These are phyloP conservation scores for Caenorhabditis tropicalis DNA, from an alignment of 1,140 invertebrate species.

Conservation along the genomic window DNA sequence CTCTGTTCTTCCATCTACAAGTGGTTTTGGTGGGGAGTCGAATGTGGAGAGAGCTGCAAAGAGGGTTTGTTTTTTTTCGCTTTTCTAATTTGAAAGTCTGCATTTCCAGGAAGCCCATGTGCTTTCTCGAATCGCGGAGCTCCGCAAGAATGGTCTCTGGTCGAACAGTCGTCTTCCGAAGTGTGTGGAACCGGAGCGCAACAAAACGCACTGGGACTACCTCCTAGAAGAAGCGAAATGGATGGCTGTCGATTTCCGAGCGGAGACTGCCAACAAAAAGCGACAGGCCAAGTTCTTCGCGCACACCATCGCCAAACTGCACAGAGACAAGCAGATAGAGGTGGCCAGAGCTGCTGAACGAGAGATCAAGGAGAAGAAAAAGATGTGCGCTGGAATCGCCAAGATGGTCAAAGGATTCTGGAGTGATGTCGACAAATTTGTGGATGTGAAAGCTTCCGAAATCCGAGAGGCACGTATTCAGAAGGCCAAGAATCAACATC, in stretches of 20 bases:
- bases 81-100: too few relatives aligned
- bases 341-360: conserved; percentile 35
- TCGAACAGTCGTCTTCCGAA: conserved; percentile 59
- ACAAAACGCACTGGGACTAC: conserved; percentile 90
- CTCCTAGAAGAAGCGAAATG: conserved; percentile 97
- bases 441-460: conserved; percentile 63
- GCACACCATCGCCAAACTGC: not conserved
- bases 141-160: conserved; percentile 67
- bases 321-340: conserved; percentile 20
- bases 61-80: not conserved
- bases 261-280: conserved; percentile 97
- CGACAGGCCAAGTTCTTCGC: conserved; percentile 86
- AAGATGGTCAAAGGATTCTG: conserved; percentile 94
- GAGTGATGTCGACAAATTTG: conserved; percentile 73
- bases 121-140: conserved; percentile 53
- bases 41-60: conserved; percentile 19
- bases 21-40: not conserved
- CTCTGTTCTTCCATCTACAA: not conserved
- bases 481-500: conserved; percentile 91
- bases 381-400: conserved; percentile 85
- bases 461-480: conserved; percentile 75
- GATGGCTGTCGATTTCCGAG: conserved; percentile 94
- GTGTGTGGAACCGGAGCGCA: conserved; percentile 66
- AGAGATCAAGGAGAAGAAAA: conserved; percentile 69
- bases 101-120: conserved; percentile 52